Conservation (phyloP, 2,113 vertebrate genomes). For the Piaya cayana region DNA sequence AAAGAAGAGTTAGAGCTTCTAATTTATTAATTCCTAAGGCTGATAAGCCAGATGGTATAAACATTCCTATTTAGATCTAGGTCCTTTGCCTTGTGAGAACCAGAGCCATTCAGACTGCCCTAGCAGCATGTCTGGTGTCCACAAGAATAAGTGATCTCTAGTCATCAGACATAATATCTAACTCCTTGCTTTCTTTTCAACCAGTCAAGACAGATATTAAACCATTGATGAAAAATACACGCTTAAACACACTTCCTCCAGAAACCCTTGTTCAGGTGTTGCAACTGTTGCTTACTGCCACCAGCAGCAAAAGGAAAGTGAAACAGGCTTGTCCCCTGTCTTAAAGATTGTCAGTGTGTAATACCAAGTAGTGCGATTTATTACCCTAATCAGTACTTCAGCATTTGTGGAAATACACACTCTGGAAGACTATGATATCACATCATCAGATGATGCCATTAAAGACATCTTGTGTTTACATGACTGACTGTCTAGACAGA, state of each 20-base stretch:
- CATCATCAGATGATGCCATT: slow-evolving; percentile 25
- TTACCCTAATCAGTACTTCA: neutral
- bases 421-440: slow-evolving; percentile 17
- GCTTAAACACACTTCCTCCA: neutral
- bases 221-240: neutral
- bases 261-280: neutral
- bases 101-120: neutral
- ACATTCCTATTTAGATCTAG: neutral
- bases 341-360: neutral
- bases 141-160: accelerated
- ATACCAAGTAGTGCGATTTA: neutral
- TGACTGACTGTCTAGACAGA: slow-evolving; percentile 21
- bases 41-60: neutral
- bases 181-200: neutral
- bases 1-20: neutral
- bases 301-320: neutral
- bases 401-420: neutral
- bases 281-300: neutral
- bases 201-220: neutral
- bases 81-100: neutral
- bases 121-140: neutral
- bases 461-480: slow-evolving; percentile 39
- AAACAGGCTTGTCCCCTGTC: neutral
- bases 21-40: neutral
- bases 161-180: neutral